These are phyloP conservation scores for Ammodytes dubius DNA, from an alignment of 2,113 vertebrate genomes.

Conservation along the genomic window DNA sequence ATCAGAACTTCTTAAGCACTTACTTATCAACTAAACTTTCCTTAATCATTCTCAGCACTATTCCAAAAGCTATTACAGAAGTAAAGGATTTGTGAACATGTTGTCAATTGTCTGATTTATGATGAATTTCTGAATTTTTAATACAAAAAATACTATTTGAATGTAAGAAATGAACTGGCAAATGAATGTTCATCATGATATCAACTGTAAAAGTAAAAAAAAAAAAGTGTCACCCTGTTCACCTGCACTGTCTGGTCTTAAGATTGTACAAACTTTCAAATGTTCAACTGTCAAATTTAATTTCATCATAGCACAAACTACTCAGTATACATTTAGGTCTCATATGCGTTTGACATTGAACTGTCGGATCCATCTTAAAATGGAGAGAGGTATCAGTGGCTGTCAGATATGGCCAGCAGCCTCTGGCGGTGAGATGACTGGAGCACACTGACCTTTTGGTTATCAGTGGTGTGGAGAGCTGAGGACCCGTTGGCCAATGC, in stretches of 20 bases:
- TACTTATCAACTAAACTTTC: too few species aligned
- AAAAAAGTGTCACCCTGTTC: too few species aligned
- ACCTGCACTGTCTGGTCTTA: not conserved
- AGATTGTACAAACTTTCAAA: not conserved
- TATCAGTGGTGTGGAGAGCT: constrained; percentile 83
- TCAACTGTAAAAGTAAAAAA: too few species aligned
- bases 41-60: too few species aligned
- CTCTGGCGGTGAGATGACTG: constrained; percentile 54
- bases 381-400: constrained; percentile 21
- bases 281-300: not conserved
- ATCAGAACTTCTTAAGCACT: too few species aligned
- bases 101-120: too few species aligned
- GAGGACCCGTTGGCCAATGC: constrained; percentile 78
- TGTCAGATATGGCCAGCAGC: constrained; percentile 42
- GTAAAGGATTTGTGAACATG: too few species aligned
- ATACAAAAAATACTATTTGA: too few species aligned
- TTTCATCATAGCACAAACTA: not conserved
- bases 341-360: not conserved
- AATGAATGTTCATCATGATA: too few species aligned
- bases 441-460: constrained; percentile 79
- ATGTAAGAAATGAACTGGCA: too few species aligned
- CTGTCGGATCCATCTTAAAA: constrained; percentile 22
- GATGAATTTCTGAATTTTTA: too few species aligned
- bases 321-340: not conserved
- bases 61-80: too few species aligned